Evolutionary conservation across 2,797 vertebrate genomes (phyloP), one percentile per base, ranked within the genome.

Genomic region (Leptodactylus fallax): DNA sequence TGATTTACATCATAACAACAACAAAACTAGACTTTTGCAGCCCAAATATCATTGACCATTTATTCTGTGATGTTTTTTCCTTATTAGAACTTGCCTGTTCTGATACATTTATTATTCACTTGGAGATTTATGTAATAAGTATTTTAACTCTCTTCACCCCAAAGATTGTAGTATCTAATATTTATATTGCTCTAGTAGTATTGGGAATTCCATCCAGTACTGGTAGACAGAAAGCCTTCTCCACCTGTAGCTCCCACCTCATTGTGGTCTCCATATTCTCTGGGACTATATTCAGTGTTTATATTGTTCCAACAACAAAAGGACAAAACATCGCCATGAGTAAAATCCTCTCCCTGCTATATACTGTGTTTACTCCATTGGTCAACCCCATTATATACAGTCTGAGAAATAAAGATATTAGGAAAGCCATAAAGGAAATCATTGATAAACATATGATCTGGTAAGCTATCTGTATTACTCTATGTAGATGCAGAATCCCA

Each of bases 171-270:
- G 11, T 67, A n/a, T 27, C 63, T 67, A 27, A 67, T 27, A 14
- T 10, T 67, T 67, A 27, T 6, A 67, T 67, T 67, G 12, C 14
- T 25, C 2, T 6, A 1, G 3, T 9, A 25, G 12, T 67, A 23
- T 67, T 67, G 14, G 25, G 63, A 10, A 67, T 67, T n/a, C 63
- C 63, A 27, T 67, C 63, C 11, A 67, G 12, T 14, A 25, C 12
- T 14, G 63, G 63, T 25, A 67, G 63, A 67, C 63, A 67, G 63
- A 67, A 67, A 27, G 63, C 23, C 63, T 67, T 67, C 63, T 67
- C 63, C 63, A 67, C 63, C 63, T 67, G 63, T 67, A 67, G 63
- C 63, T 67, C 63, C 23, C 63, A 67, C 63, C 63, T 67, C 63
- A 67, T 67, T 27, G 63, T 67, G 63, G 63, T 67, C 63, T 67